phyloP scores from a whole-genome alignment of 2,888 invertebrate genomes.

The Dasysyrphus tricinctus region DNA sequence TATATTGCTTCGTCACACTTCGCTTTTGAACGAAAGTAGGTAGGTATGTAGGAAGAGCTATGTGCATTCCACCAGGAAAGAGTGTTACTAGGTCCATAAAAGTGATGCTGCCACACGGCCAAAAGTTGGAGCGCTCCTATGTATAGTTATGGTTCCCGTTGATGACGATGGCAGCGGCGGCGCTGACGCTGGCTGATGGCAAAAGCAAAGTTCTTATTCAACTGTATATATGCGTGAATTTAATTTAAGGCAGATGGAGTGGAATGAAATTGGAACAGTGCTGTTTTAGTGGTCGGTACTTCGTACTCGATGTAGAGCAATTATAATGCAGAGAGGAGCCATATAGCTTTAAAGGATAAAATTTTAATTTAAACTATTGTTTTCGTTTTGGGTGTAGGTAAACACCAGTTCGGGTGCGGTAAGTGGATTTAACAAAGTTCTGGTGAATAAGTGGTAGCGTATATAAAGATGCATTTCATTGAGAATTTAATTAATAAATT shows the following conservation, averaged over 20 bases:
- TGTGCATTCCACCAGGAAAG: slow-evolving; percentile 20
- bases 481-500: slow-evolving; percentile 20
- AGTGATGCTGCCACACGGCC: slow-evolving; percentile 16
- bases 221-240: neutral
- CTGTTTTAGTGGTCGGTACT: neutral
- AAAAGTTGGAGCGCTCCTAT: neutral
- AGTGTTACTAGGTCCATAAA: slow-evolving; percentile 31
- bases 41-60: neutral
- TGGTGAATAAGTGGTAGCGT: neutral
- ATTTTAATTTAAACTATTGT: slow-evolving; percentile 39
- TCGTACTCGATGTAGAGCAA: neutral
- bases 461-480: slow-evolving; percentile 16
- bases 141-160: neutral
- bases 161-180: neutral
- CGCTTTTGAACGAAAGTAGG: neutral
- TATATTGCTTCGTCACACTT: slow-evolving; percentile 18
- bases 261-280: slow-evolving; percentile 23
- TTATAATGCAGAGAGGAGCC: neutral
- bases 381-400: slow-evolving; percentile 1
- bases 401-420: slow-evolving; percentile 18
- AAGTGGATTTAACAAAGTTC: slow-evolving; percentile 19
- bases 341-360: slow-evolving; percentile 21
- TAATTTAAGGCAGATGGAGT: slow-evolving; percentile 25
- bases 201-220: neutral
- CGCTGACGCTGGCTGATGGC: neutral